phyloP scores from a whole-genome alignment of 2,888 invertebrate species.

The Zygaena filipendulae region DNA sequence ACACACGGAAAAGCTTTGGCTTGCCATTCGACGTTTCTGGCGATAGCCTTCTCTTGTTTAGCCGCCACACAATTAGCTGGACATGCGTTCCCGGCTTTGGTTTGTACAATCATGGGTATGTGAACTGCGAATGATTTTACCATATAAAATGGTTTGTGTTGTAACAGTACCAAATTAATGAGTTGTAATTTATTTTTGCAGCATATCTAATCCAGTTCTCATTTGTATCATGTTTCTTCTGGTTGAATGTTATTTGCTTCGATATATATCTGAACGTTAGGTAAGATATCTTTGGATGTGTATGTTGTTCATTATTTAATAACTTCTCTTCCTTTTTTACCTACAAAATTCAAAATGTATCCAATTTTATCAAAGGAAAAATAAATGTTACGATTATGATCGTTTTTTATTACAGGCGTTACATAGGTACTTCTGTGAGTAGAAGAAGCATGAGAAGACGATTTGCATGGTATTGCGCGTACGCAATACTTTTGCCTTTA shows the following conservation, averaged over 20 bases:
- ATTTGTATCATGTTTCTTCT: slow-evolving; percentile 74
- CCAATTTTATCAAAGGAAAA: too few relatives aligned
- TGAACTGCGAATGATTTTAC: not conserved
- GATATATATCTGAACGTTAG: slow-evolving; percentile 71
- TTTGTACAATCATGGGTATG: slow-evolving; percentile 61
- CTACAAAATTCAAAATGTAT: too few relatives aligned
- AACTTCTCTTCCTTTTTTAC: too few relatives aligned
- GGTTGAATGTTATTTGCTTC: slow-evolving; percentile 76
- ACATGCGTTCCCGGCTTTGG: slow-evolving; percentile 45
- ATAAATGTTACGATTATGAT: not conserved
- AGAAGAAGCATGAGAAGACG: slow-evolving; percentile 52
- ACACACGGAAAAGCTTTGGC: slow-evolving; percentile 68
- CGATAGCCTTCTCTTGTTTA: slow-evolving; percentile 63
- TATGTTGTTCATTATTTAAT: too few relatives aligned
- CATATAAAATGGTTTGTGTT: too few relatives aligned
- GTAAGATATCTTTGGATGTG: too few relatives aligned
- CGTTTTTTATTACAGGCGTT: slow-evolving; percentile 29
- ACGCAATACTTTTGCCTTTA: slow-evolving; percentile 65
- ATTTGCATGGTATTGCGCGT: slow-evolving; percentile 69
- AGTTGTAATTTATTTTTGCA: slow-evolving; percentile 51
- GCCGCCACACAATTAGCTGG: slow-evolving; percentile 66
- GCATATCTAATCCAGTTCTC: slow-evolving; percentile 74
- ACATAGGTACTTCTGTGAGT: slow-evolving; percentile 43
- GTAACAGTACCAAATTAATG: too few relatives aligned
- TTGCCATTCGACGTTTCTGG: slow-evolving; percentile 64